These are phyloP conservation scores for Samia ricini DNA, from an alignment of 1,140 invertebrate species.

Conservation along the genomic window DNA sequence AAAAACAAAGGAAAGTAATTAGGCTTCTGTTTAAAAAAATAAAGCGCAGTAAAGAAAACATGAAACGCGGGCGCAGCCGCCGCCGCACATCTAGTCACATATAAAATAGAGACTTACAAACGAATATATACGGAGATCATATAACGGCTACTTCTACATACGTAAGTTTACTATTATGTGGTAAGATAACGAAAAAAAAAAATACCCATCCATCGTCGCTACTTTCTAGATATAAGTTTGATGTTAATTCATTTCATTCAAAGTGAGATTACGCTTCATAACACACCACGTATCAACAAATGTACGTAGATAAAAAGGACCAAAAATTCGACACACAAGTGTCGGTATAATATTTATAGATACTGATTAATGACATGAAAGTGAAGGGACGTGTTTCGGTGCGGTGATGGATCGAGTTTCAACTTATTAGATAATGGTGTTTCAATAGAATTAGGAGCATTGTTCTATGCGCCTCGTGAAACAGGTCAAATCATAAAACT, in stretches of 20 bases:
- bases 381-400: constrained; percentile 54
- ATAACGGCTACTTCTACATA: neutral
- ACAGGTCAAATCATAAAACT: constrained; percentile 26
- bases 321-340: constrained; percentile 64
- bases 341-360: constrained; percentile 65
- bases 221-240: constrained; percentile 6
- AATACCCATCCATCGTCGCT: neutral
- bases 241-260: constrained; percentile 7
- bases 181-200: neutral
- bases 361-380: constrained; percentile 73
- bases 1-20: too few relatives aligned
- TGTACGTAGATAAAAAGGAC: constrained; percentile 2
- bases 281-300: neutral
- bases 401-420: constrained; percentile 59
- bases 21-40: too few relatives aligned
- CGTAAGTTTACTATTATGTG: neutral
- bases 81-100: neutral
- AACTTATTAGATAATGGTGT: constrained; percentile 73
- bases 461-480: constrained; percentile 52
- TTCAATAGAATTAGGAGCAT: constrained; percentile 71
- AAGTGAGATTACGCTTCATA: neutral
- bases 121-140: neutral
- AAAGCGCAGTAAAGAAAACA: too few relatives aligned
- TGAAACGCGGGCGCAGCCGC: too few relatives aligned
- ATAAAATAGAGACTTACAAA: neutral